These are phyloP conservation scores for Falco punctatus DNA, from an alignment of 2,113 vertebrate genomes.

Conservation along the genomic window DNA sequence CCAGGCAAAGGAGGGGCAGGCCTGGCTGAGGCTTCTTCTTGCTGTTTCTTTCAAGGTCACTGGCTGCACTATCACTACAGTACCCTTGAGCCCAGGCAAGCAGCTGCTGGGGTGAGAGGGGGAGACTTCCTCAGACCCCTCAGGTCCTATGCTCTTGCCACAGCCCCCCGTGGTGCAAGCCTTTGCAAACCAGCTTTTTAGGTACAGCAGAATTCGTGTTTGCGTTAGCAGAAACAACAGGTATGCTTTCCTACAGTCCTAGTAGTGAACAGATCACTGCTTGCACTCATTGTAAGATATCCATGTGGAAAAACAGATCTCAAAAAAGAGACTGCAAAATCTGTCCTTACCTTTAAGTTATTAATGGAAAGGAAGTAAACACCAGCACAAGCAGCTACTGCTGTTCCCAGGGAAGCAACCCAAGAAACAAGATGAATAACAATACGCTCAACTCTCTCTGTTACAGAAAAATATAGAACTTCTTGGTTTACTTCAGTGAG, in stretches of 20 bases:
- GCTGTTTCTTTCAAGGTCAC: neutral
- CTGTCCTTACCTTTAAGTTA: conserved; percentile 76
- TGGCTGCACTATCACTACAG: neutral
- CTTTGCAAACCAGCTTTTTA: neutral
- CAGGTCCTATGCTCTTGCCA: neutral
- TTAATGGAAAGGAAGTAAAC: conserved; percentile 84
- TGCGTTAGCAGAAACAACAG: neutral
- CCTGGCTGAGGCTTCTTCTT: neutral
- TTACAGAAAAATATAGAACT: conserved; percentile 46
- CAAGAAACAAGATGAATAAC: conserved; percentile 78
- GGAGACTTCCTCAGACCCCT: neutral
- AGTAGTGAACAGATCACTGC: rapidly evolving
- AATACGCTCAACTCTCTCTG: conserved; percentile 63
- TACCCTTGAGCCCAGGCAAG: neutral
- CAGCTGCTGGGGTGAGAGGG: neutral
- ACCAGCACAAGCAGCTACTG: conserved; percentile 76
- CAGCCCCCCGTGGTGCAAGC: neutral
- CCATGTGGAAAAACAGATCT: rapidly evolving
- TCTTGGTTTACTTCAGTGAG: conserved; percentile 78
- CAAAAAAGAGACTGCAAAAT: neutral
- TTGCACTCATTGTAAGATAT: neutral
- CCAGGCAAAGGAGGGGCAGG: neutral
- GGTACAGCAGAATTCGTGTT: neutral
- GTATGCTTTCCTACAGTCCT: neutral
- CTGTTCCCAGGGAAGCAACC: conserved; percentile 77